Evolutionary conservation across 2,888 invertebrate species (phyloP).

Genomic region (Acleris emargana): DNA sequence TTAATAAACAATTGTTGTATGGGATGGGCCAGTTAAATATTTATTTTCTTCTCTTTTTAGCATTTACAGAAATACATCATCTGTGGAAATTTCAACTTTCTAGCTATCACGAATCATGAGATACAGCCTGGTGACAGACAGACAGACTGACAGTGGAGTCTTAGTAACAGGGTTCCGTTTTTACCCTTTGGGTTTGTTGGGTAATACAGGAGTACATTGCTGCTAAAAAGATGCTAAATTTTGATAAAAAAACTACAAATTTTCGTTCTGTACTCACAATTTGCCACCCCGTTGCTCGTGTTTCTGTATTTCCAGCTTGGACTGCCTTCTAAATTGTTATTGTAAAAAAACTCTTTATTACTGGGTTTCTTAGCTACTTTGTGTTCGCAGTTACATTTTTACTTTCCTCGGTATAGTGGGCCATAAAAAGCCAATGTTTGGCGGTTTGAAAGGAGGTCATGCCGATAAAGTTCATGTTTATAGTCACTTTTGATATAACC

Average conservation of each 20-base stretch:
- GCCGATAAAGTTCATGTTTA: conserved; percentile 23
- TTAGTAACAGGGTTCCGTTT: too few relatives aligned
- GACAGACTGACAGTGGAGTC: too few relatives aligned
- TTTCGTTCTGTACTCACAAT: conserved; percentile 22
- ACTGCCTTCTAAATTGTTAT: conserved; percentile 10
- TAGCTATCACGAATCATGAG: too few relatives aligned
- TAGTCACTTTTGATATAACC: conserved; percentile 7
- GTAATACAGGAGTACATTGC: too few relatives aligned
- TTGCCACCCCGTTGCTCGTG: conserved; percentile 25
- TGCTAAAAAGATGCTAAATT: conserved; percentile 20
- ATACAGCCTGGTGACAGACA: too few relatives aligned
- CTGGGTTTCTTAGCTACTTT: not conserved
- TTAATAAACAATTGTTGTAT: too few relatives aligned
- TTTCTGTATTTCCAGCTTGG: conserved; percentile 11
- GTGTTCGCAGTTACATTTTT: conserved; percentile 7
- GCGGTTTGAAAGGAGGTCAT: conserved; percentile 6
- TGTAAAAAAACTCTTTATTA: conserved; percentile 16
- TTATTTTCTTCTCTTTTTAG: too few relatives aligned
- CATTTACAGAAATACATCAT: too few relatives aligned
- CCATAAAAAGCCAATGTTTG: conserved; percentile 16
- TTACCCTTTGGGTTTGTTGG: too few relatives aligned
- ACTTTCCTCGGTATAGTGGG: not conserved
- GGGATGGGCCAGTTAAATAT: too few relatives aligned
- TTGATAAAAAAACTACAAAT: conserved; percentile 22
- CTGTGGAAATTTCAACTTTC: too few relatives aligned